A percentile compares a stretch with the other conserved stretches of the same genome.
These are phyloP conservation scores for Gymnopithys bicolor DNA, from an alignment of 2,797 vertebrate species.

Conservation along the genomic window DNA sequence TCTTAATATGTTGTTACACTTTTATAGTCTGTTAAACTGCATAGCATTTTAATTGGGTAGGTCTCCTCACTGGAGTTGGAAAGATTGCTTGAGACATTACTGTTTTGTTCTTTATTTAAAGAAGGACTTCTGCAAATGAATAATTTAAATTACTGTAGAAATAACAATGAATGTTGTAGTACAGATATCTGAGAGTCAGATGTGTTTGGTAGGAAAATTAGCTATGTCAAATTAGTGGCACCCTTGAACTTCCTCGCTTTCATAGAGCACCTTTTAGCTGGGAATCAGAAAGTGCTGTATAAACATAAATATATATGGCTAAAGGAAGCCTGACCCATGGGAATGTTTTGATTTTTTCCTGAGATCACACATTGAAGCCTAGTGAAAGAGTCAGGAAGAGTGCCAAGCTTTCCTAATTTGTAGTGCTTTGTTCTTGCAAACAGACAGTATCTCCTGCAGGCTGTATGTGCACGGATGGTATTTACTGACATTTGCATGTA, in stretches of 20 bases:
- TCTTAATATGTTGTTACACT: background rate
- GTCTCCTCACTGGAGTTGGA: background rate
- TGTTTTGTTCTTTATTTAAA: background rate
- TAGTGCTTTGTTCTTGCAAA: constrained; percentile 23
- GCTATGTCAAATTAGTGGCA: background rate
- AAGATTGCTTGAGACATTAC: background rate
- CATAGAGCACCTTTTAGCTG: background rate
- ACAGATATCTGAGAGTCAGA: background rate
- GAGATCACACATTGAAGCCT: constrained; percentile 11
- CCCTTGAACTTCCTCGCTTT: background rate
- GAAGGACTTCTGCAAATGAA: background rate
- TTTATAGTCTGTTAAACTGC: background rate
- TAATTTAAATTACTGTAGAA: background rate
- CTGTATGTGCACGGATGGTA: background rate
- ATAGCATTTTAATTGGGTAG: background rate
- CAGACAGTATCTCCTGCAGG: background rate
- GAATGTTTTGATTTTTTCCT: constrained; percentile 42
- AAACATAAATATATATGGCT: background rate
- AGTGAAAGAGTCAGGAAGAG: background rate
- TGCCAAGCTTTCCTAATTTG: constrained; percentile 14
- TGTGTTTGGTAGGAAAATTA: background rate
- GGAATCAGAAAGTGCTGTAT: background rate
- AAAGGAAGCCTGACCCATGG: constrained; percentile 37
- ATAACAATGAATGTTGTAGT: background rate
- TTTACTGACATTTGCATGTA: background rate